These are phyloP conservation scores for Petromus typicus DNA, from an alignment of 2,113 vertebrate genomes.

Conservation along the genomic window DNA sequence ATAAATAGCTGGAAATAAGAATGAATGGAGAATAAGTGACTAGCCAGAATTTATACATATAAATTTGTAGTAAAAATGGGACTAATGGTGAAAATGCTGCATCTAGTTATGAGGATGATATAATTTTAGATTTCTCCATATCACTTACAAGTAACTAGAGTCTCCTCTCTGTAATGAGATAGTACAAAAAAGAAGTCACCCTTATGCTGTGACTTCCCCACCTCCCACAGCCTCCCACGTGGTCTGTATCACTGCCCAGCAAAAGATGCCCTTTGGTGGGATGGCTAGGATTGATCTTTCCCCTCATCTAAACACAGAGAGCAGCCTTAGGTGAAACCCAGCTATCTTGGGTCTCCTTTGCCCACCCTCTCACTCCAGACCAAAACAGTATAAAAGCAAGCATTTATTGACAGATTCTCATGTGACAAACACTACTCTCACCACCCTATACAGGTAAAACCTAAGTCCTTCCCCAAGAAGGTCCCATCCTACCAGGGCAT, in stretches of 20 bases:
- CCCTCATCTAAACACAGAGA: background rate
- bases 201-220: background rate
- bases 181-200: background rate
- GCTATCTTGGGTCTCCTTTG: no score
- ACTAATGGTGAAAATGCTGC: background rate
- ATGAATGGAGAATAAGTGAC: background rate
- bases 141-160: background rate
- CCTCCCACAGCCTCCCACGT: background rate
- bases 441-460: background rate
- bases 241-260: background rate
- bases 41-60: background rate
- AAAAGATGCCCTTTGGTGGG: background rate
- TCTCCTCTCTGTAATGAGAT: conserved; percentile 33
- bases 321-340: no score
- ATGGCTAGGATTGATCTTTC: background rate
- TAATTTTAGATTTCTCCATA: background rate
- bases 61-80: background rate
- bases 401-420: background rate
- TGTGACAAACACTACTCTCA: background rate
- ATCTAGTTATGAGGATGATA: background rate
- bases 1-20: background rate
- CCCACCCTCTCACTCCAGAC: background rate
- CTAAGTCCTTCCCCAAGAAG: background rate
- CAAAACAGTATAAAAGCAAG: background rate
- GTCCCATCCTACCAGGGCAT: background rate